These are phyloP conservation scores for Drosophila antonietae DNA, from an alignment of 2,888 invertebrate genomes.

Conservation along the genomic window DNA sequence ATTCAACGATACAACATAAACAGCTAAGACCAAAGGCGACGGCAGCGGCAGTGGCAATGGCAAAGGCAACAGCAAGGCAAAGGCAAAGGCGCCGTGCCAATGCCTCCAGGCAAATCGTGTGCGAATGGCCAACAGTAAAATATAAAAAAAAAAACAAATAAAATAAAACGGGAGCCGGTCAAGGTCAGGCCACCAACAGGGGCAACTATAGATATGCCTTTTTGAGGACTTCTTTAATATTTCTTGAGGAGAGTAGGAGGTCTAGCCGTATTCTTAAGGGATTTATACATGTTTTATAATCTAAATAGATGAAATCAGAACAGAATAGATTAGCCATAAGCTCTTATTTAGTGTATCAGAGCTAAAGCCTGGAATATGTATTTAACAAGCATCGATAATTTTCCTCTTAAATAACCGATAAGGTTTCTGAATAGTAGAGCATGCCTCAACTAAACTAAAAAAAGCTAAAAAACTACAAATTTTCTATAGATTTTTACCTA, in stretches of 20 bases:
- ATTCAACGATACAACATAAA: constrained; percentile 39
- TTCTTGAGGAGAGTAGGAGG: no score
- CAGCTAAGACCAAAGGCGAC: constrained; percentile 18
- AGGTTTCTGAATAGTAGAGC: no score
- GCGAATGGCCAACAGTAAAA: constrained; percentile 9
- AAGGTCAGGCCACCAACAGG: constrained; percentile 30
- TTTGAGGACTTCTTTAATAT: background rate
- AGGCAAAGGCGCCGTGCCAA: constrained; percentile 6
- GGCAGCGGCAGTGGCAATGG: constrained; percentile 21
- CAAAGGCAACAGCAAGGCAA: constrained; percentile 3
- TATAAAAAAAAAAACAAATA: background rate
- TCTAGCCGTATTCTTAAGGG: no score
- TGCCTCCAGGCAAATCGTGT: background rate
- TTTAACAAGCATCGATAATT: no score
- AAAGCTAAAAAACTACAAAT: no score
- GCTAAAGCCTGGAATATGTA: no score
- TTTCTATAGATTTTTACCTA: background rate
- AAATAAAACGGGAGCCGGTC: background rate
- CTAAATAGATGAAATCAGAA: no score
- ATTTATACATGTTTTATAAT: no score
- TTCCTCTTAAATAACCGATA: no score
- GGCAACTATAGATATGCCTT: background rate
- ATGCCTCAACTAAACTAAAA: no score
- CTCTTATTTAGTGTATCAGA: no score
- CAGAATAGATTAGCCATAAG: no score